Evolutionary conservation across 2,113 vertebrate genomes (phyloP), one percentile per base, ranked within the genome.

Genomic region (Rutilus rutilus): DNA sequence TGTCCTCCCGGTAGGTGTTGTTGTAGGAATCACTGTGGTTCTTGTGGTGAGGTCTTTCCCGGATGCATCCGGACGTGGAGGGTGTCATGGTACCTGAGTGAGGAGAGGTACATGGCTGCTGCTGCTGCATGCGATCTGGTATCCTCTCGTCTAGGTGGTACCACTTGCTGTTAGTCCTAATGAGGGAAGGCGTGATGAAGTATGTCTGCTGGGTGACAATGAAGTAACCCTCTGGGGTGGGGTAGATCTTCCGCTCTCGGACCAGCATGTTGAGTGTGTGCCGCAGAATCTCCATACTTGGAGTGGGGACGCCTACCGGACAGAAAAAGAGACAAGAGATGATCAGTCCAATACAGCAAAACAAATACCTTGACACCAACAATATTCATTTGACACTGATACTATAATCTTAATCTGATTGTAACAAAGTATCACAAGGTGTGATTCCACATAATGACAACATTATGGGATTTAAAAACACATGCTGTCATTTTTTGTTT

Each of bases 161-260:
- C 98, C 98, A 99, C 93, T 99, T 99, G 89, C 97, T 98, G 92
- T 97, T 98, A 93, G 97, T 98, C 93, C 97, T 95, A 94, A 99
- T 97, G 90, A 99, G 96, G 87, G 98, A 99, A 36, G 98, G 98
- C 4, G 98, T 99, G 88, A 99, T 99, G 89, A 98, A 99, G 89
- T 99, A 99, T 23, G 98, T 99, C 93, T 99, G 98, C 0, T 98
- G 98, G 27, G 98, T 99, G 84, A 99, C 98, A 64, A 99, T 98
- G 92, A 99, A 99, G 91, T 99, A 99, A 91, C 98, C 98, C 73
- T 99, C 98, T 0, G 97, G 94, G 75, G 97, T 99, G 3, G 97
- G 98, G 89, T 99, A 99, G 93, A 99, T 98, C 91, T 99, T 99
- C 87, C 98, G 95, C 93, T 99, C 98, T 90, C 97, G 96, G 45